phyloP scores from a whole-genome alignment of 1,140 invertebrate genomes.

The Zelostemma sp. region DNA sequence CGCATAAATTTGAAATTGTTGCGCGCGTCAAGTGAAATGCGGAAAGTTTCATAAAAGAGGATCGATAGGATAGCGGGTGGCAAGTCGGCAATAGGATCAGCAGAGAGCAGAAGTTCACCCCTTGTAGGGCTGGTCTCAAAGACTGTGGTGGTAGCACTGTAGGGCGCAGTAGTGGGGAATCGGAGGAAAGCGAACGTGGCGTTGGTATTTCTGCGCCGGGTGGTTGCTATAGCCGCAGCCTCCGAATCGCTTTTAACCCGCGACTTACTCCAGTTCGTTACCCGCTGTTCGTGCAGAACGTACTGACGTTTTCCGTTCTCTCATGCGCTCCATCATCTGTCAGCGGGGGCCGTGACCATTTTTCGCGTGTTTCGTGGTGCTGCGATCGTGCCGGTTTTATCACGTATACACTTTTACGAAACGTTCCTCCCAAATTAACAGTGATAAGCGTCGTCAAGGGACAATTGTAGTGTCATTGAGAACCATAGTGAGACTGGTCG shows the following conservation, averaged over 20 bases:
- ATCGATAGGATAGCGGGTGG: slow-evolving; percentile 50
- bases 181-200: slow-evolving; percentile 46
- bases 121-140: slow-evolving; percentile 7
- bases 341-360: not conserved
- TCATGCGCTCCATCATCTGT: slow-evolving; percentile 6
- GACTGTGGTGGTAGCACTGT: slow-evolving; percentile 26
- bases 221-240: slow-evolving; percentile 54
- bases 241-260: slow-evolving; percentile 45
- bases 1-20: slow-evolving; percentile 41
- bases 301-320: slow-evolving; percentile 21
- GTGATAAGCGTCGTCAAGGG: too few species aligned
- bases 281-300: slow-evolving; percentile 23
- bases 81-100: slow-evolving; percentile 21
- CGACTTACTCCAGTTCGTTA: slow-evolving; percentile 47
- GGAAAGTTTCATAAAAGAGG: slow-evolving; percentile 42
- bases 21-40: slow-evolving; percentile 52
- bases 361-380: not conserved
- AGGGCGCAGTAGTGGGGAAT: slow-evolving; percentile 37
- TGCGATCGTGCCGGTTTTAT: not conserved
- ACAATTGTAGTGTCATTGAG: too few species aligned
- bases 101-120: slow-evolving; percentile 15
- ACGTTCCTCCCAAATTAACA: too few species aligned
- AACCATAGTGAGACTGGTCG: too few species aligned
- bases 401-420: too few species aligned
- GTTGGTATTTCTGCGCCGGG: slow-evolving; percentile 48